These are phyloP conservation scores for Deilephila porcellus DNA, from an alignment of 2,888 invertebrate species.

Conservation along the genomic window DNA sequence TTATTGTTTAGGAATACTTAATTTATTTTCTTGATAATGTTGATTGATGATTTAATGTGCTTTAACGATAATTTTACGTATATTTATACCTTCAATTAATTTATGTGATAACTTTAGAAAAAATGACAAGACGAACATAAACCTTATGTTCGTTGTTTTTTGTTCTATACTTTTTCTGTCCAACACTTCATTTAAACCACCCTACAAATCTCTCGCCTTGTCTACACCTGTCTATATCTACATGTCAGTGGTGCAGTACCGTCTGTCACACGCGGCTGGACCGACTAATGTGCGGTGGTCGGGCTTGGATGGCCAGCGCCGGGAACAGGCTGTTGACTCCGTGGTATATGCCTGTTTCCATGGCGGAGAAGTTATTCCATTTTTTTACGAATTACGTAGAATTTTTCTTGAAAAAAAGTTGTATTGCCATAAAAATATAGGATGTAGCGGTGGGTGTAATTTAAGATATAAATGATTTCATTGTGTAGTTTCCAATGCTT, in stretches of 20 bases:
- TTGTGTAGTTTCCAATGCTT: too few relatives aligned
- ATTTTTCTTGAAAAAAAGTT: neutral
- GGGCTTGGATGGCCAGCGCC: conserved; percentile 61
- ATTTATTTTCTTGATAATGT: too few relatives aligned
- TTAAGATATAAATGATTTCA: too few relatives aligned
- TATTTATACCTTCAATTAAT: too few relatives aligned
- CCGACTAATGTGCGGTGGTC: conserved; percentile 66
- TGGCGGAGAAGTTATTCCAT: neutral
- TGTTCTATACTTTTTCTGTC: too few relatives aligned
- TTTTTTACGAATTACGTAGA: neutral
- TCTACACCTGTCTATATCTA: conserved; percentile 2
- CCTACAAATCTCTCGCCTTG: neutral
- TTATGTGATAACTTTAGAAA: too few relatives aligned
- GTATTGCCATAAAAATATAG: neutral
- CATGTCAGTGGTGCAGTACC: conserved; percentile 52
- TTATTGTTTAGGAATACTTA: too few relatives aligned
- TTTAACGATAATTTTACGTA: too few relatives aligned
- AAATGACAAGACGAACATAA: too few relatives aligned
- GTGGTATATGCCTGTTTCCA: conserved; percentile 31
- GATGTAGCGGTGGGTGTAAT: too few relatives aligned
- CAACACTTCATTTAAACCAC: neutral
- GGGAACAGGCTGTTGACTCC: conserved; percentile 55
- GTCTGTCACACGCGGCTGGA: conserved; percentile 71
- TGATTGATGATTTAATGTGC: too few relatives aligned
- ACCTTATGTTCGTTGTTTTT: too few relatives aligned